Base-by-base conservation (phyloP, 2,888 invertebrate genomes). In the Drosophila barbarae region DNA sequence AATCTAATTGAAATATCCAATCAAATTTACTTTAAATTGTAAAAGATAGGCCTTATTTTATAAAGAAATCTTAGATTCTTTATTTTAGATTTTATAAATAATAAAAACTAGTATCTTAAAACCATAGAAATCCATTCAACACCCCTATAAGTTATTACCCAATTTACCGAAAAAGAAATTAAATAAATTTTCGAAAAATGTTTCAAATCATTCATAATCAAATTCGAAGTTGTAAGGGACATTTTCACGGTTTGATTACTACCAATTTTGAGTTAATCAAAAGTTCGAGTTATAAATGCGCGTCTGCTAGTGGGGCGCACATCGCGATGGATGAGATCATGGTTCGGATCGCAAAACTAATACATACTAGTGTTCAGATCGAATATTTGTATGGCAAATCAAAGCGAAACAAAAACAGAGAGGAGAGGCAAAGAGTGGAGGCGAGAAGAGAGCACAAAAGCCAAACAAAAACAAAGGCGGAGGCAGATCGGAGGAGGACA, bases 261-360 rank as follows among this genome's bases (percentile, higher is more conserved):
- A 13, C 6, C 23, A 35, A 35, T 57, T 64, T 52, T 12, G 34
- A 64, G 64, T 52, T 64, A 47, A 56, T 58, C 54, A 71, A 71
- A 72, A 71, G 58, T 68, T 52, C 60, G 59, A 66, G 60, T 69
- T 76, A 54, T 56, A 76, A 68, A 73, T 74, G 77, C 80, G 80
- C 72, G 76, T 76, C 74, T 84, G 72, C 70, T 71, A 72, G 75
- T 72, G 63, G 69, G 73, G 72, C 69, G 71, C 59, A 60, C 38
- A 46, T 68, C 59, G 71, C 30, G 42, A 42, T 42, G 46, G 46
- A 85, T 84, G 85, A 84, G 84, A 84, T 84, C 84, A 84, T 76
- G 74, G 73, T 66, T 73, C 76, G 75, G 73, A 65, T 73, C 76
- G 72, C 74, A 72, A 64, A 85, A 79, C 77, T 84, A 81, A 70